phyloP scores from a whole-genome alignment of 92 coral and sea anemone genomes.

The Zoanthus sociatus region DNA sequence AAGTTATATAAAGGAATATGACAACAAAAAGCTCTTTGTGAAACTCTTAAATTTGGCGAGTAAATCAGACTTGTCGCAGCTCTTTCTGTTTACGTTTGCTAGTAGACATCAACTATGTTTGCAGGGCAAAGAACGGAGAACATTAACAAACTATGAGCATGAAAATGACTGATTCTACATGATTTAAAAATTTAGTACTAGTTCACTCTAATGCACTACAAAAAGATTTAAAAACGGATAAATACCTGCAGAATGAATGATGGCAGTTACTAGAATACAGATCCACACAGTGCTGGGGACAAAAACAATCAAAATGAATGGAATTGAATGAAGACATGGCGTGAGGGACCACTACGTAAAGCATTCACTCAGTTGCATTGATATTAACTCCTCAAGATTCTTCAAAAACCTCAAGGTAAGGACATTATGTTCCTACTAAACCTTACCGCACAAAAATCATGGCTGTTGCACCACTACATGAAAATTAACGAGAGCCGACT shows the following conservation, averaged over 20 bases:
- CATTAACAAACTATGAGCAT: background rate
- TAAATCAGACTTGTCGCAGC: constrained; percentile 3
- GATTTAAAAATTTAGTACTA: background rate
- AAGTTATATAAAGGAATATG: no score
- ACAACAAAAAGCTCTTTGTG: no score
- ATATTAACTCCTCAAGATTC: background rate
- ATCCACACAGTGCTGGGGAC: constrained; percentile 41
- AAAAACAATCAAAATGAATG: constrained; percentile 17
- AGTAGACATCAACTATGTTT: background rate
- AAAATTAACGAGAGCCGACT: background rate
- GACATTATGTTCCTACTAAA: no score
- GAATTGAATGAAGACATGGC: constrained; percentile 18
- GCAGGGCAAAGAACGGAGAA: background rate
- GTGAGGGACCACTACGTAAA: constrained; percentile 7
- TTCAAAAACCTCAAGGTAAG: background rate
- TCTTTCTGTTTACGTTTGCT: background rate
- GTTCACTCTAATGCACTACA: background rate
- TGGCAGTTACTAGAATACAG: constrained; percentile 2
- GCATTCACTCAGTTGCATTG: background rate
- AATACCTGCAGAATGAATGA: constrained; percentile 46
- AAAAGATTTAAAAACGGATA: constrained; percentile 14
- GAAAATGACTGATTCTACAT: background rate
- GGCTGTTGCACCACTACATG: background rate
- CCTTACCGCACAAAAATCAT: constrained; percentile 36
- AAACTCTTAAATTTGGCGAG: no score